phyloP scores from a whole-genome alignment of 2,888 invertebrate genomes.

The Nowickia ferox region DNA sequence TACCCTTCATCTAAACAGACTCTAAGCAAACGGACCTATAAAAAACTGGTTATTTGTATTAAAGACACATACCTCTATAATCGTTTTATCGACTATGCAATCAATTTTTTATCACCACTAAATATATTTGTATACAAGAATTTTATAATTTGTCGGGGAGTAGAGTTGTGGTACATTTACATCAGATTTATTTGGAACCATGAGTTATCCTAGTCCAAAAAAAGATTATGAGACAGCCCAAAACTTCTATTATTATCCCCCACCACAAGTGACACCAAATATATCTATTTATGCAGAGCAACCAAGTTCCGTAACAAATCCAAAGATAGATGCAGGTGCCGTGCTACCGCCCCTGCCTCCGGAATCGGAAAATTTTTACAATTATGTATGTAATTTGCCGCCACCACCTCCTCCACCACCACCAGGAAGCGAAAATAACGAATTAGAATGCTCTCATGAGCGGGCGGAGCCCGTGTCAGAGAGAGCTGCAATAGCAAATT shows the following conservation, averaged over 20 bases:
- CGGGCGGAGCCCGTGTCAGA: not conserved
- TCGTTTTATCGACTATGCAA: conserved; percentile 15
- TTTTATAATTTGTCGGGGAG: not conserved
- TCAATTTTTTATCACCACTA: conserved; percentile 3
- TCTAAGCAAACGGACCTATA: too few relatives aligned
- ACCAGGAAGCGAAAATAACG: conserved; percentile 26
- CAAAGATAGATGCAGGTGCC: conserved; percentile 3
- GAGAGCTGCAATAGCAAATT: not conserved
- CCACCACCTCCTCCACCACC: conserved; percentile 60
- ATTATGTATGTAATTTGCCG: conserved; percentile 65
- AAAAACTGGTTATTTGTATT: conserved; percentile 27
- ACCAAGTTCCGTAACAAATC: conserved; percentile 34
- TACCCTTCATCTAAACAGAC: too few relatives aligned
- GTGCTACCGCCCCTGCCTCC: conserved; percentile 29
- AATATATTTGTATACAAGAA: conserved; percentile 26
- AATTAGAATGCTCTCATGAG: not conserved
- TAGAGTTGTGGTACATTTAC: not conserved
- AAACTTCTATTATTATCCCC: conserved; percentile 74
- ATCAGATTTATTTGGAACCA: not conserved
- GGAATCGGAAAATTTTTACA: conserved; percentile 55
- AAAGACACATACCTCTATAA: not conserved
- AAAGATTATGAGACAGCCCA: conserved; percentile 25
- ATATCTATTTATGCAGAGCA: conserved; percentile 61
- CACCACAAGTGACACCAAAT: conserved; percentile 73
- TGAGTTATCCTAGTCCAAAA: conserved; percentile 54